phyloP scores from a whole-genome alignment of 2,113 vertebrate species.

The Zosterops lateralis region DNA sequence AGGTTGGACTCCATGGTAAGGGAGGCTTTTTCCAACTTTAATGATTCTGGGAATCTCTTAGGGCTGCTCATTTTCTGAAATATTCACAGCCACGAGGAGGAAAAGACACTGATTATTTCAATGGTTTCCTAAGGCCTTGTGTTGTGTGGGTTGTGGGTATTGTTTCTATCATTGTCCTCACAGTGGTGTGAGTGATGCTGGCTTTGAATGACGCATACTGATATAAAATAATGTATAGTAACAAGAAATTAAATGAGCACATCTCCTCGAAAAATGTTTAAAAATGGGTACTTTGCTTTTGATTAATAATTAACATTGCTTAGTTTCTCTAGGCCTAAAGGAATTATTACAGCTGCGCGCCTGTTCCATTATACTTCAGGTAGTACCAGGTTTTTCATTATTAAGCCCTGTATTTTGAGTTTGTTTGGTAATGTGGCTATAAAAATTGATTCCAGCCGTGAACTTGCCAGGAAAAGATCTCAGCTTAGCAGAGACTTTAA shows the following conservation, averaged over 20 bases:
- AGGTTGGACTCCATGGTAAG: background rate
- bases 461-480: slow-evolving; percentile 54
- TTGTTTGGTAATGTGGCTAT: slow-evolving; percentile 56
- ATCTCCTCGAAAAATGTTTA: slow-evolving; percentile 63
- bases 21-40: background rate
- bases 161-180: background rate
- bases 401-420: slow-evolving; percentile 58
- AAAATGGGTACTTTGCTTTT: slow-evolving; percentile 65
- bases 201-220: slow-evolving; percentile 23
- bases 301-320: slow-evolving; percentile 73
- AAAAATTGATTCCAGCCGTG: slow-evolving; percentile 58
- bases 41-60: background rate
- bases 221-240: slow-evolving; percentile 32
- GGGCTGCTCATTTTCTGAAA: background rate
- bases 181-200: background rate
- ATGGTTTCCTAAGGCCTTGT: background rate
- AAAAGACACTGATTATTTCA: background rate
- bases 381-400: slow-evolving; percentile 68
- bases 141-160: background rate
- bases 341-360: slow-evolving; percentile 51
- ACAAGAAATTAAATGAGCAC: slow-evolving; percentile 53
- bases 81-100: background rate
- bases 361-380: slow-evolving; percentile 46
- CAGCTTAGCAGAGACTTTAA: slow-evolving; percentile 15
- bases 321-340: slow-evolving; percentile 66